Evolutionary conservation across 2,888 invertebrate species (phyloP).

Genomic region (Apodemia hepburni): DNA sequence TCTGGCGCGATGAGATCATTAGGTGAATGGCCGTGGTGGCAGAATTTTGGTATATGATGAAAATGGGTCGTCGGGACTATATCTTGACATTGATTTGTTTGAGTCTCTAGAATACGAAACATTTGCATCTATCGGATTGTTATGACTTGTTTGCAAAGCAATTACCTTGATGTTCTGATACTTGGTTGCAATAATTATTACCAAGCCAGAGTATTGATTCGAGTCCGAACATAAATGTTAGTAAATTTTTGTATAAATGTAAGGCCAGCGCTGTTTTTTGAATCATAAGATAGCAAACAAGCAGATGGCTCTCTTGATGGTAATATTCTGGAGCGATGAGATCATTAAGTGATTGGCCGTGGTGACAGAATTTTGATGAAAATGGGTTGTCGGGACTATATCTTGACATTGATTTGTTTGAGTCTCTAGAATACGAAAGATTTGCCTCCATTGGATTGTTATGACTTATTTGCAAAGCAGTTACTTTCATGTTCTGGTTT

Average conservation of each 20-base stretch:
- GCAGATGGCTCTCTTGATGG: too few relatives aligned
- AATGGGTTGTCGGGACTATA: slow-evolving; percentile 61
- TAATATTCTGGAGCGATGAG: slow-evolving; percentile 73
- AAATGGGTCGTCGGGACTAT: slow-evolving; percentile 63
- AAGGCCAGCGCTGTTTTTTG: too few relatives aligned
- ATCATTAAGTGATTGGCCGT: slow-evolving; percentile 74
- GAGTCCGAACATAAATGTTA: too few relatives aligned
- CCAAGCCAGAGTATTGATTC: too few relatives aligned
- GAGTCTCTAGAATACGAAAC: slow-evolving; percentile 29
- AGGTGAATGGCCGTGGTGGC: slow-evolving; percentile 65
- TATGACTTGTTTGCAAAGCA: slow-evolving; percentile 23
- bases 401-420: slow-evolving; percentile 59
- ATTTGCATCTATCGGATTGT: slow-evolving; percentile 21
- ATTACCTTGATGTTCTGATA: not conserved
- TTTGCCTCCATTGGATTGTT: slow-evolving; percentile 21
- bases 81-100: slow-evolving; percentile 59
- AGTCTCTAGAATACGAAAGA: slow-evolving; percentile 27
- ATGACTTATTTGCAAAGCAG: slow-evolving; percentile 22
- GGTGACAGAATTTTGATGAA: slow-evolving; percentile 43
- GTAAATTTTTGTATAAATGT: too few relatives aligned
- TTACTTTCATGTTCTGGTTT: not conserved
- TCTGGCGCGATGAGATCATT: slow-evolving; percentile 73
- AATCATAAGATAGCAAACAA: too few relatives aligned
- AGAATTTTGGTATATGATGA: slow-evolving; percentile 38
- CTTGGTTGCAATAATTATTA: too few relatives aligned